Evolutionary conservation across 2,888 invertebrate species (phyloP).

Genomic region (Hartigia nigra): DNA sequence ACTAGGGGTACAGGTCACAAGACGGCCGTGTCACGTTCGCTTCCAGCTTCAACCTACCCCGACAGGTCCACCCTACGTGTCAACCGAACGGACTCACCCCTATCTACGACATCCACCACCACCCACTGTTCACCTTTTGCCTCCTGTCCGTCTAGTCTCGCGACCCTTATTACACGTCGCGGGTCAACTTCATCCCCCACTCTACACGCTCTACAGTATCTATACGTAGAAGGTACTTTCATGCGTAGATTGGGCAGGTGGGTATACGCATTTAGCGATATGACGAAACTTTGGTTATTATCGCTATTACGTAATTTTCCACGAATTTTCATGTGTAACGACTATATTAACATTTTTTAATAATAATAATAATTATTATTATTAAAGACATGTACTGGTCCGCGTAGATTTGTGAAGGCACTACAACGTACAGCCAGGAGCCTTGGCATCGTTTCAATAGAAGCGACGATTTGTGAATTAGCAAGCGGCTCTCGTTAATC

Average conservation of each 20-base stretch:
- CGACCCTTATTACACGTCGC: slow-evolving; percentile 64
- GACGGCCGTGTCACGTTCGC: slow-evolving; percentile 65
- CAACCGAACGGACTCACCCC: slow-evolving; percentile 32
- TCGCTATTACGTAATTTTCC: too few relatives aligned
- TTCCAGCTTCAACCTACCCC: slow-evolving; percentile 56
- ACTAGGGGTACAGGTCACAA: slow-evolving; percentile 54
- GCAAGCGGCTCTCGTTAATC: slow-evolving; percentile 43
- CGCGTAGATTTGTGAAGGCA: background rate
- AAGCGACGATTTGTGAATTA: slow-evolving; percentile 8
- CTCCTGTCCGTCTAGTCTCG: slow-evolving; percentile 40
- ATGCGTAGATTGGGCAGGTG: background rate
- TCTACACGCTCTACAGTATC: background rate
- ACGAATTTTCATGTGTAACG: too few relatives aligned
- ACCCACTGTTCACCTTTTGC: slow-evolving; percentile 18
- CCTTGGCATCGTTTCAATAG: slow-evolving; percentile 4
- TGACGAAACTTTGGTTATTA: too few relatives aligned
- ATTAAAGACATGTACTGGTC: background rate
- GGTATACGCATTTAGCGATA: background rate
- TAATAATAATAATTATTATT: too few relatives aligned
- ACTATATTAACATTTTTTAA: background rate
- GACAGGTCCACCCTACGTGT: slow-evolving; percentile 56
- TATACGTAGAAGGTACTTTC: background rate
- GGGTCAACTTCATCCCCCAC: slow-evolving; percentile 59
- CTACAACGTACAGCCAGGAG: background rate
- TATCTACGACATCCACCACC: slow-evolving; percentile 40